Conservation (phyloP, 2,113 vertebrate genomes). For the Channa argus region DNA sequence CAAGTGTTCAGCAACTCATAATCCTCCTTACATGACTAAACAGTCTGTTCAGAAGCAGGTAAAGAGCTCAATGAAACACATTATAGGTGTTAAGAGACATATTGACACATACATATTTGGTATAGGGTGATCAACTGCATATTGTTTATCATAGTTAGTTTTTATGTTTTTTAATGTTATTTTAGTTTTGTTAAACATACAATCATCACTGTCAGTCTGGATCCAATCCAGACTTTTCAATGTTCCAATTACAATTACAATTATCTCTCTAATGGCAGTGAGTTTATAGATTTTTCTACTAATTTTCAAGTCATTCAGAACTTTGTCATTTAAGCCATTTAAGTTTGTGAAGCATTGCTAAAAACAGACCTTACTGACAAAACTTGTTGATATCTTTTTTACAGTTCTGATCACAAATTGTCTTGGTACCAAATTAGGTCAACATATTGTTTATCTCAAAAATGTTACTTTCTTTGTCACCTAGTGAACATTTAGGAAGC, state of each 20-base stretch:
- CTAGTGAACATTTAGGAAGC: background rate
- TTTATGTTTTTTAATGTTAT: no score
- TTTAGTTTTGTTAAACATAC: background rate
- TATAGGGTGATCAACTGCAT: no score
- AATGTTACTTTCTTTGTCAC: background rate
- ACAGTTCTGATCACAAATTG: background rate
- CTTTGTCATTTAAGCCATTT: background rate
- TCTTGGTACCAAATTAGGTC: no score
- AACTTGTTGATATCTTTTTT: conserved; percentile 1
- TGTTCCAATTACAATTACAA: background rate
- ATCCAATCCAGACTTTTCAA: background rate
- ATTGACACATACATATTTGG: background rate
- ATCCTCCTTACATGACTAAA: conserved; percentile 62
- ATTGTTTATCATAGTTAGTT: no score
- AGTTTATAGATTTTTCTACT: background rate
- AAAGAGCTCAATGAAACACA: conserved; percentile 47
- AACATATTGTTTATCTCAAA: no score
- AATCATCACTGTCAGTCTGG: conserved; percentile 1
- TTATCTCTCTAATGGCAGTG: background rate
- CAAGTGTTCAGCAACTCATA: conserved; percentile 68
- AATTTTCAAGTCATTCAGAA: conserved; percentile 1
- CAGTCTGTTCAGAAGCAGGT: conserved; percentile 36
- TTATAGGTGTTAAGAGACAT: background rate
- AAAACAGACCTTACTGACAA: background rate
- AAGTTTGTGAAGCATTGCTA: conserved; percentile 6